A percentile compares a stretch with the other conserved stretches of the same genome.
Evolutionary conservation across 2,888 invertebrate species (phyloP).

Genomic region (Micropterix aruncella): DNA sequence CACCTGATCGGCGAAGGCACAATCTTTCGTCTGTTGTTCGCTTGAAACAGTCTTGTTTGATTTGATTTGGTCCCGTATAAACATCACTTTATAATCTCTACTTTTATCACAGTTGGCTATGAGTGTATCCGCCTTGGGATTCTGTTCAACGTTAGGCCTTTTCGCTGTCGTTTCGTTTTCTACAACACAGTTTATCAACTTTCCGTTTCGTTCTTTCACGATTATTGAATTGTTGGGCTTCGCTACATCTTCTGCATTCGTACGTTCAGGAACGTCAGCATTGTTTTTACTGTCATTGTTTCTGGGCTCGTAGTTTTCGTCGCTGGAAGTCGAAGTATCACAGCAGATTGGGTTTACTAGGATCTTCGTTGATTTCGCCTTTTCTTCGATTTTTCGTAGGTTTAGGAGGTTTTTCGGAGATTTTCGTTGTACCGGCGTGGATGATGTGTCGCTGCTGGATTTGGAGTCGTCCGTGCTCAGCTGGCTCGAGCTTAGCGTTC

Average conservation of each 20-base stretch:
- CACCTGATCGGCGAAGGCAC: not conserved
- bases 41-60: not conserved
- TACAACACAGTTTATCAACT: not conserved
- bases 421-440: conserved; percentile 20
- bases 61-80: not conserved
- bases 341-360: conserved; percentile 33
- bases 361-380: conserved; percentile 35
- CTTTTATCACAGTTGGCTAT: not conserved
- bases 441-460: conserved; percentile 24
- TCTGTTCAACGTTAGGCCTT: no score
- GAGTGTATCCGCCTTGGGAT: not conserved
- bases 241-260: not conserved
- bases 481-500: conserved; percentile 21
- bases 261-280: not conserved
- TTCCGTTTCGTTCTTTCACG: not conserved
- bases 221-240: not conserved
- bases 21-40: not conserved
- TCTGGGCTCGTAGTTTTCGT: conserved; percentile 24
- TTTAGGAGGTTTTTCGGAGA: conserved; percentile 27
- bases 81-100: not conserved
- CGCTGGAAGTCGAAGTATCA: conserved; percentile 28
- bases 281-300: not conserved
- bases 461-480: conserved; percentile 22
- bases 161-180: no score
- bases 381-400: conserved; percentile 31